phyloP scores from a whole-genome alignment of 2,113 vertebrate species.

The Balaenoptera acutorostrata region DNA sequence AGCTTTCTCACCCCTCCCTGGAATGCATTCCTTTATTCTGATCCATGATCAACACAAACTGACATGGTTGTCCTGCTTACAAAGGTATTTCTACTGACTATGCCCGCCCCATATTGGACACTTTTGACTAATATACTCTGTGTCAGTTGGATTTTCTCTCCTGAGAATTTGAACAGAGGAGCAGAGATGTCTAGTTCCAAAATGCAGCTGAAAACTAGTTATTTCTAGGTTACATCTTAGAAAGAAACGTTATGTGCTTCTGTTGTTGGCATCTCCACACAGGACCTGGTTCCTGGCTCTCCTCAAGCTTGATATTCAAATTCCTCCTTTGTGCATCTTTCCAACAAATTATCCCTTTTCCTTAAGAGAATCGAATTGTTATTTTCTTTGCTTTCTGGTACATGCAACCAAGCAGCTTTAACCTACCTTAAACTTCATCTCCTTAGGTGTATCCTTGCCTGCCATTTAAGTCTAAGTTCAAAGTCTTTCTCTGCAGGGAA shows the following conservation, averaged over 20 bases:
- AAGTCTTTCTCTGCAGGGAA: neutral
- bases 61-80: neutral
- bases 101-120: neutral
- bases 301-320: neutral
- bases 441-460: neutral
- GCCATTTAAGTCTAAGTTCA: neutral
- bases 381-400: neutral
- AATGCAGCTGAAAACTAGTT: neutral
- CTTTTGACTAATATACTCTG: neutral
- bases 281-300: neutral
- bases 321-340: neutral
- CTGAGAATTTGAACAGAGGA: neutral
- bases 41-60: neutral
- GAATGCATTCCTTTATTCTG: neutral
- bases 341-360: neutral
- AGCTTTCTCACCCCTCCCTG: neutral
- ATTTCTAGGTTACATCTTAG: neutral
- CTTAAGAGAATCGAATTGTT: neutral
- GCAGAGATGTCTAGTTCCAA: neutral
- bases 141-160: neutral
- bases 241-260: neutral
- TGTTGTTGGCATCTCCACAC: neutral
- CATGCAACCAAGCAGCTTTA: neutral
- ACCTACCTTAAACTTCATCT: neutral
- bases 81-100: neutral